These are phyloP conservation scores for Eremophila alpestris DNA, from an alignment of 2,797 vertebrate genomes.

Conservation along the genomic window DNA sequence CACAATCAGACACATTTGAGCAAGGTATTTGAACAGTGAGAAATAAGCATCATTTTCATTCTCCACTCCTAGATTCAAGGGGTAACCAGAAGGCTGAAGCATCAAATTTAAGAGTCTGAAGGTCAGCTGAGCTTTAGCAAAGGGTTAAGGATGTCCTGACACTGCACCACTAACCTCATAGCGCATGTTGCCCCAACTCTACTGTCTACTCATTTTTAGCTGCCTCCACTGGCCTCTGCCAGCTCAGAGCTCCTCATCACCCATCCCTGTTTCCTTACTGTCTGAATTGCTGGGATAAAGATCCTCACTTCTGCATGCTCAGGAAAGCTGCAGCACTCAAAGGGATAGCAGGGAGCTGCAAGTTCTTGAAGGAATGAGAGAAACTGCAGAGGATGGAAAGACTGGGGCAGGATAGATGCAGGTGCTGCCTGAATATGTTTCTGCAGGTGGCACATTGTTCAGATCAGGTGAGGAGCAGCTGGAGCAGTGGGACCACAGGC, in stretches of 20 bases:
- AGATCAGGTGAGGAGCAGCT: background rate
- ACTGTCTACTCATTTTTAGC: background rate
- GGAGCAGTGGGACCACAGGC: background rate
- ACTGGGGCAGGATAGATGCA: background rate
- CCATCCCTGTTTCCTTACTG: background rate
- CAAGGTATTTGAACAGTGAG: background rate
- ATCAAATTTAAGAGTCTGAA: background rate
- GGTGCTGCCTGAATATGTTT: background rate
- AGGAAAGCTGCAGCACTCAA: background rate
- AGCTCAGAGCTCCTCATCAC: background rate
- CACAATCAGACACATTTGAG: background rate
- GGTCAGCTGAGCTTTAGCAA: background rate
- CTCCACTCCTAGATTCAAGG: background rate
- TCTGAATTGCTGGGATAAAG: background rate
- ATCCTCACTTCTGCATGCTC: background rate
- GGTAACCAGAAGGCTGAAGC: background rate
- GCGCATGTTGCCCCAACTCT: background rate
- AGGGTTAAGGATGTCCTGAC: background rate
- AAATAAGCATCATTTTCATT: background rate
- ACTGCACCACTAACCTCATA: background rate
- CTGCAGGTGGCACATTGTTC: background rate
- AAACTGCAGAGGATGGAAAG: background rate
- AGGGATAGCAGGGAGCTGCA: background rate
- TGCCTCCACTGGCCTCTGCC: background rate
- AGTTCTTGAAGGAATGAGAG: background rate